Conservation (phyloP, 1,140 invertebrate species). For the Papilio aristodemus region DNA sequence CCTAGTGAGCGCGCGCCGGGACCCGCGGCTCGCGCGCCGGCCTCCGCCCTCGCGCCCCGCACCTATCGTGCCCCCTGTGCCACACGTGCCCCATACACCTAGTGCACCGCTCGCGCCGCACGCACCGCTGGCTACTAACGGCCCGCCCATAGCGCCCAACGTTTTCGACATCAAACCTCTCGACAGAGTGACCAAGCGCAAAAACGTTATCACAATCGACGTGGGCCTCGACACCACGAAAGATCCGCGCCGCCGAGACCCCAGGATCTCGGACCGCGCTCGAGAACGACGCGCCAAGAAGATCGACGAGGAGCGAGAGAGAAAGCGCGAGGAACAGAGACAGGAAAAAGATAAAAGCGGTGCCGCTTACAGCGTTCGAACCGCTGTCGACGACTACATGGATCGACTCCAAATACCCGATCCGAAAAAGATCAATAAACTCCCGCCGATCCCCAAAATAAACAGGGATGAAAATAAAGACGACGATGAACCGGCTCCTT, state of each 20-base stretch:
- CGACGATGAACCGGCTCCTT: slow-evolving; percentile 42
- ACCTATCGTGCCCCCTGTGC: slow-evolving; percentile 13
- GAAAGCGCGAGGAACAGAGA: slow-evolving; percentile 28
- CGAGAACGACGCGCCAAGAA: slow-evolving; percentile 36
- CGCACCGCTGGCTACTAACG: slow-evolving; percentile 35
- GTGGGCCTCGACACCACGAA: slow-evolving; percentile 46
- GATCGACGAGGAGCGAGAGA: slow-evolving; percentile 15
- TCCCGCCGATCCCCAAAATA: slow-evolving; percentile 75
- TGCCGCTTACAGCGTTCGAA: slow-evolving; percentile 28
- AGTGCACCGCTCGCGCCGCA: slow-evolving; percentile 9
- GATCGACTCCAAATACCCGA: slow-evolving; percentile 53
- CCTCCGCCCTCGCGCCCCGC: slow-evolving; percentile 34
- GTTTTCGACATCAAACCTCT: slow-evolving; percentile 72
- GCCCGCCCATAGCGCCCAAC: slow-evolving; percentile 58
- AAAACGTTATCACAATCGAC: slow-evolving; percentile 74
- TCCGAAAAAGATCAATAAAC: slow-evolving; percentile 59
- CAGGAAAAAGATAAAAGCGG: slow-evolving; percentile 31
- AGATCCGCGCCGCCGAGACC: slow-evolving; percentile 46
- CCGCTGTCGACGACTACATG: slow-evolving; percentile 46
- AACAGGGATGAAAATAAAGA: slow-evolving; percentile 45
- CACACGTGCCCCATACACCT: slow-evolving; percentile 16
- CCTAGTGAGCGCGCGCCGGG: slow-evolving; percentile 79
- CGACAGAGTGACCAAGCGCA: slow-evolving; percentile 65
- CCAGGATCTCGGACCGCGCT: slow-evolving; percentile 39
- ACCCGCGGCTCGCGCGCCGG: slow-evolving; percentile 53